Evolutionary conservation across 2,888 invertebrate species (phyloP).

Genomic region (Incurvaria masculella): DNA sequence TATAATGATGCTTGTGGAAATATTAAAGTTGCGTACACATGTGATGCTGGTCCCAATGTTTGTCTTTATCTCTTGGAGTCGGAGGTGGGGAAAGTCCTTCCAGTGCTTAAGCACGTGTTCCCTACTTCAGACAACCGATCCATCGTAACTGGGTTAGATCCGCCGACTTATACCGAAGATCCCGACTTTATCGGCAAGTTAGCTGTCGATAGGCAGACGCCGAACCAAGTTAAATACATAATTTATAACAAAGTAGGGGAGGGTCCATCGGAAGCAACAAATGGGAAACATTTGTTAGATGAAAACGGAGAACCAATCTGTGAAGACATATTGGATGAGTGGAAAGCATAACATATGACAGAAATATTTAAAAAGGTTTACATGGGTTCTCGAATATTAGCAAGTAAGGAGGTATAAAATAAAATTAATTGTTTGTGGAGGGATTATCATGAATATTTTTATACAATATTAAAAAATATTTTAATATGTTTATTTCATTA

Average conservation of each 20-base stretch:
- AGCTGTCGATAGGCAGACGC: conserved; percentile 31
- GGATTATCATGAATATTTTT: too few species aligned
- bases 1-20: conserved; percentile 71
- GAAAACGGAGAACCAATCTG: conserved; percentile 26
- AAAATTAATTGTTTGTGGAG: too few species aligned
- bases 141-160: conserved; percentile 33
- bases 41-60: conserved; percentile 98
- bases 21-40: conserved; percentile 87
- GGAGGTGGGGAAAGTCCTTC: conserved; percentile 66
- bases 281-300: conserved; percentile 34
- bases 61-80: conserved; percentile 81
- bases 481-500: too few species aligned
- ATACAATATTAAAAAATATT: too few species aligned
- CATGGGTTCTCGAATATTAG: too few species aligned
- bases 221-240: conserved; percentile 71
- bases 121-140: conserved; percentile 53
- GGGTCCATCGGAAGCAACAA: conserved; percentile 62
- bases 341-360: too few species aligned
- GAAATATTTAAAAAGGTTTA: too few species aligned
- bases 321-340: background rate
- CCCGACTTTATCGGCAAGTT: conserved; percentile 26
- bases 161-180: conserved; percentile 15
- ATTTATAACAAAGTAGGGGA: conserved; percentile 81
- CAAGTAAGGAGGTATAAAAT: too few species aligned
- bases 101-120: conserved; percentile 68